Conservation (phyloP, 2,113 vertebrate species). For the Mastomys natalensis region DNA sequence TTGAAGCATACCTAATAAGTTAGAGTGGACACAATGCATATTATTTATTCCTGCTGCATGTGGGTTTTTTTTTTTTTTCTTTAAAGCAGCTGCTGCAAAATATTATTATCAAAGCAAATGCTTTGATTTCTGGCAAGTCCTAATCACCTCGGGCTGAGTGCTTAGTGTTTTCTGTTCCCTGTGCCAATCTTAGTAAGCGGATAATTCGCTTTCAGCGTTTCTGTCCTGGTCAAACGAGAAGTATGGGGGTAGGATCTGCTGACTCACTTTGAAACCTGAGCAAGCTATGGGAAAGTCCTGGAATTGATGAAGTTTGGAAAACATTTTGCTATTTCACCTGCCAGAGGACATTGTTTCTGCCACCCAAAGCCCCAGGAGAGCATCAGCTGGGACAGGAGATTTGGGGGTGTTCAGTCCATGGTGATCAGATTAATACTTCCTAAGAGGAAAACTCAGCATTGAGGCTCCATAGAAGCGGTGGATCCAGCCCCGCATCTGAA, state of each 20-base stretch:
- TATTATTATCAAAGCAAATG: conserved; percentile 6
- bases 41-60: not conserved
- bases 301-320: not conserved
- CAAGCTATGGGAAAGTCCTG: conserved; percentile 29
- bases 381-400: not conserved
- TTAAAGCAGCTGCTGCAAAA: conserved; percentile 52
- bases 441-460: not conserved
- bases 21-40: not conserved
- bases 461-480: not conserved
- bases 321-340: conserved; percentile 33
- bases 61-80: not conserved
- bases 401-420: not conserved
- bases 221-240: conserved; percentile 27
- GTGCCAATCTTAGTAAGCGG: conserved; percentile 2
- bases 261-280: conserved; percentile 59
- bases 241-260: conserved; percentile 46
- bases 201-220: conserved; percentile 39
- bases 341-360: not conserved
- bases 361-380: not conserved
- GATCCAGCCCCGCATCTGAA: not conserved
- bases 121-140: conserved; percentile 55
- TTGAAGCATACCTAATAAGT: not conserved
- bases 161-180: not conserved
- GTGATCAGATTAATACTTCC: not conserved
- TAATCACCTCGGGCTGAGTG: conserved; percentile 20